Evolutionary conservation across 2,888 invertebrate species (phyloP), one percentile per base, ranked within the genome.

Genomic region (Microplitis manilae): DNA sequence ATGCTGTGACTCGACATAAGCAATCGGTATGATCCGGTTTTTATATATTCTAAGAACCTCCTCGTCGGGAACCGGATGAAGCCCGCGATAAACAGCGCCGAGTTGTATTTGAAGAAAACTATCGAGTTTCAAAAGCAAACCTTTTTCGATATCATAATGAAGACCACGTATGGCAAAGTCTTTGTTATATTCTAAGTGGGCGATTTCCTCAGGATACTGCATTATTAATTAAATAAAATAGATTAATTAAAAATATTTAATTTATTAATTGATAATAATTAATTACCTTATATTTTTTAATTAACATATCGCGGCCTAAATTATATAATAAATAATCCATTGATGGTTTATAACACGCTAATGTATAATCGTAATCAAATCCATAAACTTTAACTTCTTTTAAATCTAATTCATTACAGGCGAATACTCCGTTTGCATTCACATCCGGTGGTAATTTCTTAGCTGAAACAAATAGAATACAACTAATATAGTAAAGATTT

Each of bases 311-410:
- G 82, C 96, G 93, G 0, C 97, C 98, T 80, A 98, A 92, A 88
- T 96, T 95, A 89, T 98, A 99, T 17, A 99, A 93, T 68, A 98
- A 92, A 87, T 94, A 94, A 88, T 98, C 97, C 88, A 99, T 91
- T 20, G 95, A 93, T 8, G 96, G 95, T 86, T 96, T 97, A 90
- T 99, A 99, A 85, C 97, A 96, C 0, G 98, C 98, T 85, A 99
- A 90, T 0, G 99, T 99, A 90, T 99, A 99, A 90, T 99, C 99
- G 91, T 99, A 99, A 91, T 99, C 99, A 91, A 99, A 99, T 64
- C 99, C 97, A 92, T 98, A 98, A 0, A 98, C 97, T 86, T 96
- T 94, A 62, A 99, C 96, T 90, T 97, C 96, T 81, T 95, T 93
- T 73, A 99, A 91, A 90, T 98, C 96, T 77, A 98, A 91, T 88